A percentile compares a stretch with the other conserved stretches of the same genome.
These are phyloP conservation scores for Pseudomyrmex cubaensis DNA, from an alignment of 1,140 invertebrate genomes.

Conservation along the genomic window DNA sequence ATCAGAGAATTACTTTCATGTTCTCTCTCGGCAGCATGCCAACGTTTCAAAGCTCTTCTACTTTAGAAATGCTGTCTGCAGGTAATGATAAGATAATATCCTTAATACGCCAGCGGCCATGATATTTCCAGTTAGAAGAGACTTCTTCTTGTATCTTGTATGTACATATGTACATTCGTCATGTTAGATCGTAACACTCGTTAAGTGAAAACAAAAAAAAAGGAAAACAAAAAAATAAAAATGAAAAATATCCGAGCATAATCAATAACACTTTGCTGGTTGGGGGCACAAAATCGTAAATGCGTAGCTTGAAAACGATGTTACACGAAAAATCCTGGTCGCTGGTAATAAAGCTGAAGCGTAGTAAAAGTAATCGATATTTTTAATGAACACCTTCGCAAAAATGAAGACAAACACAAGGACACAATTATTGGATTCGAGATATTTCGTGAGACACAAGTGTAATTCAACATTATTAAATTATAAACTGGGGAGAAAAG, in stretches of 20 bases:
- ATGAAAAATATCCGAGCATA: neutral
- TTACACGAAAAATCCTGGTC: conserved; percentile 21
- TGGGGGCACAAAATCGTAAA: neutral
- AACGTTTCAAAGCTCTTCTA: conserved; percentile 15
- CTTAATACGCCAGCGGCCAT: conserved; percentile 20
- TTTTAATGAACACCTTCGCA: conserved; percentile 6
- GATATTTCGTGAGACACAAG: neutral
- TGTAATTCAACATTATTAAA: neutral
- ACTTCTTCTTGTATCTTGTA: neutral
- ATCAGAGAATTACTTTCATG: conserved; percentile 4
- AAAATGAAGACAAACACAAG: neutral
- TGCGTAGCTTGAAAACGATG: neutral
- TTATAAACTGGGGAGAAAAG: neutral
- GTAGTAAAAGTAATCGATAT: neutral
- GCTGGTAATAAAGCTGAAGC: conserved; percentile 22
- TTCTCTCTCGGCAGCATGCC: conserved; percentile 19
- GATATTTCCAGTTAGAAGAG: conserved; percentile 1
- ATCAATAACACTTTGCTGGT: neutral
- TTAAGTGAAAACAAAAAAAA: neutral
- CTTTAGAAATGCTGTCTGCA: neutral
- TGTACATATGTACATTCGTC: neutral
- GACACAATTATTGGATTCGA: neutral
- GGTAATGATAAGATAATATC: conserved; percentile 8
- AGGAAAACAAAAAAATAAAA: neutral
- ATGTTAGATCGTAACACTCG: neutral